Conservation (phyloP, 2,113 vertebrate genomes). For the Proteles cristata region DNA sequence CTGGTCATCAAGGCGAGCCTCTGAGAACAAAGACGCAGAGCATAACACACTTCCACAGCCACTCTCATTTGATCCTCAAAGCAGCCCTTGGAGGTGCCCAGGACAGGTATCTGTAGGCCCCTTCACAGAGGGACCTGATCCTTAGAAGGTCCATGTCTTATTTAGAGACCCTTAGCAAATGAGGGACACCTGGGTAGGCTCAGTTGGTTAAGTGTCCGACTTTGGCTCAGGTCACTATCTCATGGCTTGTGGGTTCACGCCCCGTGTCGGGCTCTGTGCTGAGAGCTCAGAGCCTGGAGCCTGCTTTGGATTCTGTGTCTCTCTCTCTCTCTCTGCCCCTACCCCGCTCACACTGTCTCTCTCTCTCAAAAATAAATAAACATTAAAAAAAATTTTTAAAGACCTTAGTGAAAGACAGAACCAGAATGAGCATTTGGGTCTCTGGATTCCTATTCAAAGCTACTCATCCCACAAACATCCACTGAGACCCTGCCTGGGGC, state of each 20-base stretch:
- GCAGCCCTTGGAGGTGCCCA: background rate
- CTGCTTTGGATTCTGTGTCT: too few species aligned
- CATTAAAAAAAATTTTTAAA: background rate
- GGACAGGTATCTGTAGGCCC: background rate
- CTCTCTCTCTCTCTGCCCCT: too few species aligned
- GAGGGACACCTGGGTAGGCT: too few species aligned
- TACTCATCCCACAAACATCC: background rate
- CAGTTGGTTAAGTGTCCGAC: too few species aligned
- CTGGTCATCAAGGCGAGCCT: background rate
- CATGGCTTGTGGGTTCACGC: too few species aligned
- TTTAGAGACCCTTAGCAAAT: background rate
- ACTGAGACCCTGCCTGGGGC: background rate
- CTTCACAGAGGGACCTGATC: constrained; percentile 1
- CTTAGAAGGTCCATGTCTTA: background rate
- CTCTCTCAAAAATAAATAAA: too few species aligned
- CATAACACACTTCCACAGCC: background rate
- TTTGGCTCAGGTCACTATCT: too few species aligned
- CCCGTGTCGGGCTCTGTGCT: too few species aligned
- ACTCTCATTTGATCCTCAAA: background rate
- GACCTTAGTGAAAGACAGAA: background rate
- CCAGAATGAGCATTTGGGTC: background rate
- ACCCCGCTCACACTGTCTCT: too few species aligned
- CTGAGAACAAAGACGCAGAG: background rate
- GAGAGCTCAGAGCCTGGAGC: too few species aligned
- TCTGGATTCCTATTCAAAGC: constrained; percentile 21